A percentile compares a stretch with the other conserved stretches of the same genome.
phyloP scores from a whole-genome alignment of 2,113 vertebrate species.

The Melierax canorus region DNA sequence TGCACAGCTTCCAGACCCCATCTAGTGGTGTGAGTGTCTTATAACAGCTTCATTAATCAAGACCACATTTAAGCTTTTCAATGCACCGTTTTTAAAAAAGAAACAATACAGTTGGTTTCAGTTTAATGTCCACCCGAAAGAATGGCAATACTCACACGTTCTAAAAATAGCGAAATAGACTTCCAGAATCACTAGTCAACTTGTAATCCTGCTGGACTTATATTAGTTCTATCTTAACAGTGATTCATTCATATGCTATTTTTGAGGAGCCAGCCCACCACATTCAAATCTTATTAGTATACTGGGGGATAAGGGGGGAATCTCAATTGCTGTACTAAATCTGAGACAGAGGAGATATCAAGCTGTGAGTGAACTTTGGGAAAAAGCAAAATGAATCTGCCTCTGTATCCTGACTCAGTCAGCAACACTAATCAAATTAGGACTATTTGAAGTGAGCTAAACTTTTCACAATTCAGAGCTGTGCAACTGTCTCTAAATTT shows the following conservation, averaged over 20 bases:
- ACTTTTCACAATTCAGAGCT: slow-evolving; percentile 13
- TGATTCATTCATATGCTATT: neutral
- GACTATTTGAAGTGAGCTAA: neutral
- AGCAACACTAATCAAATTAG: slow-evolving; percentile 47
- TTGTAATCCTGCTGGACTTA: neutral
- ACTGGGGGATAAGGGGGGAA: neutral
- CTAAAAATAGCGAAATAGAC: neutral
- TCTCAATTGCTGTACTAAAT: neutral
- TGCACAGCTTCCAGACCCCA: slow-evolving; percentile 4
- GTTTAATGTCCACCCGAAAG: neutral
- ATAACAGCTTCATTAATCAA: neutral
- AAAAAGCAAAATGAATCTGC: neutral
- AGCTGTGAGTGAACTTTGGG: slow-evolving; percentile 17
- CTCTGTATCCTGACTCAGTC: slow-evolving; percentile 22
- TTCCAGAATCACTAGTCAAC: neutral
- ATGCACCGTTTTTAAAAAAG: neutral
- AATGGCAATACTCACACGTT: neutral
- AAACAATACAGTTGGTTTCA: neutral
- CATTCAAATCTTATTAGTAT: neutral
- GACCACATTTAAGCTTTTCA: neutral
- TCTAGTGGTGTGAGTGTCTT: slow-evolving; percentile 5
- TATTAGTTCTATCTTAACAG: neutral
- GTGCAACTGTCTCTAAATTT: neutral
- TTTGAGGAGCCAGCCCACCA: neutral
- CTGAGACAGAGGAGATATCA: neutral